Evolutionary conservation across 2,797 vertebrate species (phyloP).

Genomic region (Apogon hyalosoma): DNA sequence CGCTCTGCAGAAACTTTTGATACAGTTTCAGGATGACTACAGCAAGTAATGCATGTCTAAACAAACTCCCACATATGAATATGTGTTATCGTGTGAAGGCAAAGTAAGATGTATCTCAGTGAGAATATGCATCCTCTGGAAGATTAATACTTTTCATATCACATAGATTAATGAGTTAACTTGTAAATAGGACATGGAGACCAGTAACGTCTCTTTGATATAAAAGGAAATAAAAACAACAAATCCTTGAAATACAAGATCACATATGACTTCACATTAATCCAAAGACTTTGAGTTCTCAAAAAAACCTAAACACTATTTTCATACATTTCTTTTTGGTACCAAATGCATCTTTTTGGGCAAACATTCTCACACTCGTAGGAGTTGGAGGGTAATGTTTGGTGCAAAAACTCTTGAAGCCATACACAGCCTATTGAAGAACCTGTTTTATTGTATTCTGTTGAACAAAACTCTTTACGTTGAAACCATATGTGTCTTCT

Average conservation of each 20-base stretch:
- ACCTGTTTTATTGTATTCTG: constrained; percentile 31
- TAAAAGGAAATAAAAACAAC: neutral
- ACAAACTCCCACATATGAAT: neutral
- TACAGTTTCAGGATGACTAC: constrained; percentile 18
- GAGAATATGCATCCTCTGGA: neutral
- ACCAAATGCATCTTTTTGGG: constrained; percentile 46
- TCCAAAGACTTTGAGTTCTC: constrained; percentile 52
- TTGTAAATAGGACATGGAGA: neutral
- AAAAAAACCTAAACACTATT: constrained; percentile 38
- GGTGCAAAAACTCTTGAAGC: constrained; percentile 58
- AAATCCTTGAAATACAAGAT: neutral
- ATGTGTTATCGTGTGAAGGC: constrained; percentile 15
- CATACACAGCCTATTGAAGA: constrained; percentile 67
- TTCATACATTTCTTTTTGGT: constrained; percentile 59
- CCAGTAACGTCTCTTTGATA: neutral
- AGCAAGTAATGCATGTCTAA: constrained; percentile 1
- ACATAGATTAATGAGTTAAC: neutral
- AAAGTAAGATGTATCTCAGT: neutral
- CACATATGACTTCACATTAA: constrained; percentile 19
- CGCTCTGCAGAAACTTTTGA: constrained; percentile 13
- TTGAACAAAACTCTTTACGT: constrained; percentile 25
- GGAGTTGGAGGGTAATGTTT: constrained; percentile 50
- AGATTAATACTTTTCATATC: constrained; percentile 27
- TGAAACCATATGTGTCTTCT: constrained; percentile 14
- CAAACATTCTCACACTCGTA: constrained; percentile 50